Conservation (phyloP, 2,888 invertebrate genomes). For the Rhopalosiphum nymphaeae region DNA sequence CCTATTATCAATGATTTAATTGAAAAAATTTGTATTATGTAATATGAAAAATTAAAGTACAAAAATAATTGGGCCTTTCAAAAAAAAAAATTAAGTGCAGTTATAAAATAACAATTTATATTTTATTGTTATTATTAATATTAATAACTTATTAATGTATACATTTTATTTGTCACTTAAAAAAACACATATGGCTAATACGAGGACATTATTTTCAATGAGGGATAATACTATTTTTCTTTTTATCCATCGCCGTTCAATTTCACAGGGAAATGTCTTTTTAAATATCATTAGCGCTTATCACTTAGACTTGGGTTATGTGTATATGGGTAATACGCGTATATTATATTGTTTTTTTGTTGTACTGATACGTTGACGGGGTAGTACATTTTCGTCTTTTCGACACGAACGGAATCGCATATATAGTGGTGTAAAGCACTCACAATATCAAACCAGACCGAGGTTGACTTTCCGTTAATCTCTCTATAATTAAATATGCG, state of each 20-base stretch:
- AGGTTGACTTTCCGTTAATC: constrained; percentile 2
- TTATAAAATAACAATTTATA: background rate
- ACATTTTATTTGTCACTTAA: background rate
- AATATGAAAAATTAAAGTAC: background rate
- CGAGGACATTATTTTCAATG: background rate
- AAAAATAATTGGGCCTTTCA: background rate
- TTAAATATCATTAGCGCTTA: background rate
- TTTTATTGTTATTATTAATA: background rate
- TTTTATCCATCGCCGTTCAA: background rate
- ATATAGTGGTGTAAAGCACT: background rate
- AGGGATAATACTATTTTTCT: background rate
- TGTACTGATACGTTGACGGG: background rate
- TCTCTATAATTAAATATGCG: constrained; percentile 27
- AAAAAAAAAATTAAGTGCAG: background rate
- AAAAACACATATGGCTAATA: background rate
- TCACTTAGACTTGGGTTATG: background rate
- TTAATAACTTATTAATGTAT: background rate
- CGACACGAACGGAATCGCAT: background rate
- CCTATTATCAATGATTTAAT: background rate
- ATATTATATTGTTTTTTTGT: background rate
- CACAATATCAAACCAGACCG: background rate
- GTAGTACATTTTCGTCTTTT: background rate
- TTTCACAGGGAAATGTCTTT: background rate
- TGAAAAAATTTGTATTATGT: background rate
- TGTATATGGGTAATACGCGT: background rate